Evolutionary conservation across 2,113 vertebrate genomes (phyloP).

Genomic region (Scomber scombrus): DNA sequence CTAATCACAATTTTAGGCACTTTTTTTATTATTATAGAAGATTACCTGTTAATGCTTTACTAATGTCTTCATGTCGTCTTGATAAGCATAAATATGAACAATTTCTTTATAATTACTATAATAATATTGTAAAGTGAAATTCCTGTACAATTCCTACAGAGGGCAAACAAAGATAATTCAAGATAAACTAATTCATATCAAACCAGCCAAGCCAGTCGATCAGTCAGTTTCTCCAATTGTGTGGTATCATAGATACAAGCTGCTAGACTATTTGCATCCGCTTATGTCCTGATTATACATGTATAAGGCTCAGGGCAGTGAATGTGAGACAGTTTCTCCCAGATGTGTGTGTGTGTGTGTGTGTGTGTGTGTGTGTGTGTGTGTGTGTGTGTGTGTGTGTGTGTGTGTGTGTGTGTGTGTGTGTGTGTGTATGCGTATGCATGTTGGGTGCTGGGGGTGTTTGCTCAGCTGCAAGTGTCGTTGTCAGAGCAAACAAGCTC

Average conservation of each 20-base stretch:
- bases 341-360: background rate
- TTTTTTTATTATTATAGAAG: too few relatives aligned
- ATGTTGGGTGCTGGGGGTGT: slow-evolving; percentile 41
- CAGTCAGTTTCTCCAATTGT: background rate
- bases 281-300: slow-evolving; percentile 39
- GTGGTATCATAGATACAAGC: slow-evolving; percentile 27
- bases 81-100: background rate
- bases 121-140: background rate
- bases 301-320: background rate
- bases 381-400: slow-evolving; percentile 10
- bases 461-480: slow-evolving; percentile 72
- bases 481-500: slow-evolving; percentile 54
- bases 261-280: slow-evolving; percentile 27
- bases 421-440: slow-evolving; percentile 22
- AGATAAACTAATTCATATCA: background rate
- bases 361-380: slow-evolving; percentile 22
- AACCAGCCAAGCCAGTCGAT: background rate
- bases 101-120: too few relatives aligned
- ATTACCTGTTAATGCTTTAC: too few relatives aligned
- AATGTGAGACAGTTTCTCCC: too few relatives aligned
- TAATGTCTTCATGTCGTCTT: background rate
- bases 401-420: slow-evolving; percentile 15
- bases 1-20: too few relatives aligned
- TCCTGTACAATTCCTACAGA: too few relatives aligned
- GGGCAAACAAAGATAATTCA: background rate